Conservation (phyloP, 1,140 invertebrate genomes). For the Trichogramma pretiosum region DNA sequence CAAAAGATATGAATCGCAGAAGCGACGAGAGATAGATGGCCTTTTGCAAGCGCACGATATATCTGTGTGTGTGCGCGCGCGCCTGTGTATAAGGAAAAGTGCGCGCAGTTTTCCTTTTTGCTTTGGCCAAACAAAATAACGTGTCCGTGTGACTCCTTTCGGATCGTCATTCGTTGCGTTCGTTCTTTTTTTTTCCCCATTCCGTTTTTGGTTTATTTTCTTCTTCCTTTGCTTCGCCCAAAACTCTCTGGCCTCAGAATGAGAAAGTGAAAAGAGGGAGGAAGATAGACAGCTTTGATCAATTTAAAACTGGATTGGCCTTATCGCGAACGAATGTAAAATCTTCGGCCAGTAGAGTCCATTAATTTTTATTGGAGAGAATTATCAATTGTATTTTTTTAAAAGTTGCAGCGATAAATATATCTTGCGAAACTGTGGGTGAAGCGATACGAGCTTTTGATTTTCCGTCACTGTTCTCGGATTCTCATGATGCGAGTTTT, state of each 20-base stretch:
- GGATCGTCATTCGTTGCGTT: too few species aligned
- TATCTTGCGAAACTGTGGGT: too few species aligned
- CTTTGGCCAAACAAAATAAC: too few species aligned
- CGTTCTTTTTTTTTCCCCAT: conserved; percentile 3
- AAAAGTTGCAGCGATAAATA: too few species aligned
- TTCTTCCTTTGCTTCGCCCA: too few species aligned
- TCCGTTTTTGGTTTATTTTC: too few species aligned
- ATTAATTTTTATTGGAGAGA: conserved; percentile 6
- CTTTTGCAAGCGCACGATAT: neutral
- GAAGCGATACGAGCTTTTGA: too few species aligned
- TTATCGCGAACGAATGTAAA: conserved; percentile 3
- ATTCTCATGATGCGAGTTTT: too few species aligned
- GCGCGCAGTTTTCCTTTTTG: conserved; percentile 9
- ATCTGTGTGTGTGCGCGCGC: neutral
- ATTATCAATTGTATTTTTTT: too few species aligned
- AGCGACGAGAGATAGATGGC: conserved; percentile 16
- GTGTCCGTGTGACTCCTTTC: conserved; percentile 7
- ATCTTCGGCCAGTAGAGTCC: neutral
- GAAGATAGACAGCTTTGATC: too few species aligned
- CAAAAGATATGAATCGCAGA: conserved; percentile 17
- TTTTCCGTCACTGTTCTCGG: too few species aligned
- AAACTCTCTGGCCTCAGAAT: neutral
- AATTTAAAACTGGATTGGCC: conserved; percentile 7
- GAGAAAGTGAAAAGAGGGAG: neutral
- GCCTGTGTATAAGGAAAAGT: conserved; percentile 7